Percentiles rank a stretch among this genome's conserved stretches.
Conservation (phyloP, 2,113 vertebrate genomes). For the Poeciliopsis occidentalis region DNA sequence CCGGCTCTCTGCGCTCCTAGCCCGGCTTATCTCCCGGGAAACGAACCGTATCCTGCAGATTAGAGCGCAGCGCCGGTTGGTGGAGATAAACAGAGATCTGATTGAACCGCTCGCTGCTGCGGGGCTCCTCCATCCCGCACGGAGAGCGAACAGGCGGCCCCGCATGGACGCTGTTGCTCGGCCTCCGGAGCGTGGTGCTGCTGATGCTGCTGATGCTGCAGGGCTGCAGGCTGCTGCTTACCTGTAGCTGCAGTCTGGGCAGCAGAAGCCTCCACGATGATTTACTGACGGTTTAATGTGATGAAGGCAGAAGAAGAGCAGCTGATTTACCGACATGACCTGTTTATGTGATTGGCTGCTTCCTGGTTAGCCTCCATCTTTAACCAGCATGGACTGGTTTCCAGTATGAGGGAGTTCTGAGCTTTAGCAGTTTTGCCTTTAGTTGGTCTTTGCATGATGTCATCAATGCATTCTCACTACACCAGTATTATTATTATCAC, state of each 20-base stretch:
- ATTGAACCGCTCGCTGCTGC: not conserved
- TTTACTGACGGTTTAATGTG: not conserved
- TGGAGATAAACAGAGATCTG: not conserved
- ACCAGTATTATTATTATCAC: no score
- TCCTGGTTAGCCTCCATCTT: not conserved
- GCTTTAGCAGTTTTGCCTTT: no score
- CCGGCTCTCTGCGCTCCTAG: no score
- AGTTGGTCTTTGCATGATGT: no score
- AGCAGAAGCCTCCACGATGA: not conserved
- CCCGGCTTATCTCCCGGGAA: not conserved
- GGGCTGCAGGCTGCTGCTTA: conserved; percentile 9
- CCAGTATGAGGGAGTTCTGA: not conserved
- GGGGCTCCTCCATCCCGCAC: not conserved
- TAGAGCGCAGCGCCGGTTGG: not conserved
- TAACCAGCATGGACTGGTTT: not conserved
- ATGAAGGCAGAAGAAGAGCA: not conserved
- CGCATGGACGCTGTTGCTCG: not conserved
- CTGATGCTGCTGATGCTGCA: no score
- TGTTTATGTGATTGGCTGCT: not conserved
- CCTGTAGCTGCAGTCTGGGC: not conserved
- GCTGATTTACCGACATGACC: no score
- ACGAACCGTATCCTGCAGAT: not conserved
- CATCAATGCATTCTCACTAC: no score
- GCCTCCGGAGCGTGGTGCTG: not conserved
- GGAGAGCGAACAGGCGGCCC: not conserved